Percentiles rank a stretch among this genome's conserved stretches.
These are phyloP conservation scores for Takifugu rubripes DNA, from an alignment of 2,797 vertebrate genomes.

Conservation along the genomic window DNA sequence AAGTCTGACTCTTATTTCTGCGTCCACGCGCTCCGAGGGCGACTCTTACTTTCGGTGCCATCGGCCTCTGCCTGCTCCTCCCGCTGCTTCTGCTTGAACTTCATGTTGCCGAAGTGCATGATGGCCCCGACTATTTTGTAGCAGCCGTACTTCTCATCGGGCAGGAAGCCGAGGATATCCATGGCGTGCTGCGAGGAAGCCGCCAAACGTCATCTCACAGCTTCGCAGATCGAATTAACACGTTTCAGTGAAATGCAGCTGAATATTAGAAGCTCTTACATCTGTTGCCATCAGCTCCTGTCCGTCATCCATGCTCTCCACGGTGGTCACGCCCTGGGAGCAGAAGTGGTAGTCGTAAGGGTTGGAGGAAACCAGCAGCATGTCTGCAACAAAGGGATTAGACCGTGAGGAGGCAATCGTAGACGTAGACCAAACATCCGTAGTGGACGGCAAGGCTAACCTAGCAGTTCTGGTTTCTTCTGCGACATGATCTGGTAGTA, in stretches of 20 bases:
- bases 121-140: slow-evolving; percentile 94
- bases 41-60: slow-evolving; percentile 87
- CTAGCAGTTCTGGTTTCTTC: slow-evolving; percentile 90
- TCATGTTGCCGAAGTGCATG: slow-evolving; percentile 97
- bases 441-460: slow-evolving; percentile 50
- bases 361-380: slow-evolving; percentile 91
- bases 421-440: not conserved
- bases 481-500: slow-evolving; percentile 96
- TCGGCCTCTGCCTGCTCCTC: slow-evolving; percentile 92
- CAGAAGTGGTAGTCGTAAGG: slow-evolving; percentile 96
- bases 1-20: not conserved
- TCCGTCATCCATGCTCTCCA: slow-evolving; percentile 88
- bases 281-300: slow-evolving; percentile 89
- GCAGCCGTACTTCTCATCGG: slow-evolving; percentile 87
- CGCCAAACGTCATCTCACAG: not conserved
- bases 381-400: slow-evolving; percentile 73
- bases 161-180: slow-evolving; percentile 89
- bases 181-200: slow-evolving; percentile 80
- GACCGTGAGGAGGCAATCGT: not conserved
- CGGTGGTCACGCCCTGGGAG: slow-evolving; percentile 89
- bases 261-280: slow-evolving; percentile 66
- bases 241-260: not conserved
- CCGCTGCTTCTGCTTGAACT: slow-evolving; percentile 91
- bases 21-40: rapidly evolving
- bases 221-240: not conserved